Percentiles rank a stretch among this genome's conserved stretches.
These are phyloP conservation scores for Goniozus legneri DNA, from an alignment of 1,140 invertebrate species.

Conservation along the genomic window DNA sequence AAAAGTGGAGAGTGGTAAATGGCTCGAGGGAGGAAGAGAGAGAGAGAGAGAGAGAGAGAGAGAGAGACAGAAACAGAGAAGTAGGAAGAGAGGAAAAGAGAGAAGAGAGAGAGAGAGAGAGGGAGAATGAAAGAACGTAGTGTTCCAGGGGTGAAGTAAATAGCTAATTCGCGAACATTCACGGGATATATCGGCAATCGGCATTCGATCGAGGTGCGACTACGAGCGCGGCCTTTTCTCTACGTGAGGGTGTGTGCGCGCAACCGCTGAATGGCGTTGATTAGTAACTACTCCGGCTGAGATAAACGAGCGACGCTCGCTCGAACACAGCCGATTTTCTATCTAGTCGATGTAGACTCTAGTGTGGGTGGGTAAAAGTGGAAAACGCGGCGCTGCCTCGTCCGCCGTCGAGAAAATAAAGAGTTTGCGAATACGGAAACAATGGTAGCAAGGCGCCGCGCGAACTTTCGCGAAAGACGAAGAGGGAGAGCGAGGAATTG, in stretches of 20 bases:
- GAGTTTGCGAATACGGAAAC: too few relatives aligned
- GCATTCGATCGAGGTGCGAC: constrained; percentile 20
- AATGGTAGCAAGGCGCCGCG: too few relatives aligned
- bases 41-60: not conserved
- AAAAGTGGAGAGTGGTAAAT: too few relatives aligned
- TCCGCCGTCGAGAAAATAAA: too few relatives aligned
- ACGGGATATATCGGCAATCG: constrained; percentile 18
- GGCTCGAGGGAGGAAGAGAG: not conserved
- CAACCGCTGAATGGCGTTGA: constrained; percentile 28
- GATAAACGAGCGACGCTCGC: constrained; percentile 28
- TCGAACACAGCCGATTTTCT: too few relatives aligned
- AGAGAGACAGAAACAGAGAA: too few relatives aligned
- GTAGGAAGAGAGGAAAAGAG: too few relatives aligned
- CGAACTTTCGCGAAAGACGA: not conserved
- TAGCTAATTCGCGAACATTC: constrained; percentile 20
- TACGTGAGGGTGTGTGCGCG: not conserved
- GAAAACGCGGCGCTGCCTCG: too few relatives aligned
- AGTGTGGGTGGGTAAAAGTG: too few relatives aligned
- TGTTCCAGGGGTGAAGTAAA: too few relatives aligned
- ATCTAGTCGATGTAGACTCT: too few relatives aligned
- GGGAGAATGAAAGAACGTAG: too few relatives aligned
- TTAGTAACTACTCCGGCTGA: constrained; percentile 25
- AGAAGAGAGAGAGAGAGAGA: constrained; percentile 3
- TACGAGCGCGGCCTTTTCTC: constrained; percentile 3
- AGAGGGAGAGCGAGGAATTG: not conserved